phyloP scores from a whole-genome alignment of 64 coral and sea anemone genomes.

The Porites lutea region DNA sequence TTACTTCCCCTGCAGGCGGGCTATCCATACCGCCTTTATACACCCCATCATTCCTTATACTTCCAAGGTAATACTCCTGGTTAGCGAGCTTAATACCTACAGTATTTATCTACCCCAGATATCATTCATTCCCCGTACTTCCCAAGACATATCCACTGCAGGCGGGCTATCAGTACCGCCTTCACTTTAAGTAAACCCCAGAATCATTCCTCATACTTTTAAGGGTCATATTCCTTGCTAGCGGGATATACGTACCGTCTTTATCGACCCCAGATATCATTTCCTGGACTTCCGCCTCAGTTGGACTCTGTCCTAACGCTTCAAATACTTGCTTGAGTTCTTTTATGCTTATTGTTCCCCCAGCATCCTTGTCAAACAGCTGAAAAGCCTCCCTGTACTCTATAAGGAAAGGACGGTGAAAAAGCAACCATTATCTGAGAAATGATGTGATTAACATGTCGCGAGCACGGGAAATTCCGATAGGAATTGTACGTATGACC shows the following conservation, averaged over 20 bases:
- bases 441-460: background rate
- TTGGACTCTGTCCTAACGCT: conserved; percentile 65
- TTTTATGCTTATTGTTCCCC: conserved; percentile 77
- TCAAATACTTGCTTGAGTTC: conserved; percentile 81
- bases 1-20: no score
- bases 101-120: no score
- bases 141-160: no score
- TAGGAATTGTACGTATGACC: background rate
- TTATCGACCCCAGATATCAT: conserved; percentile 82
- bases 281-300: conserved; percentile 62
- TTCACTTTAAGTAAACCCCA: no score
- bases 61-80: no score
- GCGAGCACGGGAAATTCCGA: no score
- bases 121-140: no score
- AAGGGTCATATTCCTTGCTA: background rate
- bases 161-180: no score
- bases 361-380: conserved; percentile 87
- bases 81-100: no score
- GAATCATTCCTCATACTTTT: no score
- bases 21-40: no score
- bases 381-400: conserved; percentile 85
- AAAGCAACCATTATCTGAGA: background rate
- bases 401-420: conserved; percentile 35
- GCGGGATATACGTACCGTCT: conserved; percentile 51
- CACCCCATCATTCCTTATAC: no score